Percentiles rank a stretch among this genome's conserved stretches.
Conservation (phyloP, 2,797 vertebrate species). For the Syngnathus acus region DNA sequence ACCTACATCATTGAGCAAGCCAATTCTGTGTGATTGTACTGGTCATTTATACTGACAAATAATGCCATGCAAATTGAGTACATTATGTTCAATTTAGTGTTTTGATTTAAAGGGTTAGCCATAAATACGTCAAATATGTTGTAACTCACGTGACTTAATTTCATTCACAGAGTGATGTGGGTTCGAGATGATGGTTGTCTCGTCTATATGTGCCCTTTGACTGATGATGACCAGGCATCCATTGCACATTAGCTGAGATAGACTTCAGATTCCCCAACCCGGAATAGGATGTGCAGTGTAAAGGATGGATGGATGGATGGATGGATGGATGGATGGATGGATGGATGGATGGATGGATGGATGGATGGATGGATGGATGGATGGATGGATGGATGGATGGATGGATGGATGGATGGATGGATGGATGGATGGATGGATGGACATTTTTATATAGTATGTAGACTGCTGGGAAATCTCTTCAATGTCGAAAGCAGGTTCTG, state of each 20-base stretch:
- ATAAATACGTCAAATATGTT: constrained; percentile 1
- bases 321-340: too few relatives aligned
- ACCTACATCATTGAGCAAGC: background rate
- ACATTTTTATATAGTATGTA: constrained; percentile 19
- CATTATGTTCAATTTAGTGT: background rate
- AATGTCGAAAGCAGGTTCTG: constrained; percentile 8
- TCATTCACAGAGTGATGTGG: background rate
- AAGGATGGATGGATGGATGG: too few relatives aligned
- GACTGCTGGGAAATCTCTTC: constrained; percentile 27
- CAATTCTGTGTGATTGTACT: background rate
- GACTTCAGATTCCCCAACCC: too few relatives aligned
- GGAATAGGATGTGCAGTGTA: too few relatives aligned
- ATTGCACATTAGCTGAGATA: too few relatives aligned
- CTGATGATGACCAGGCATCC: too few relatives aligned
- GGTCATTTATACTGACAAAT: background rate
- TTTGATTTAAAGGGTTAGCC: background rate
- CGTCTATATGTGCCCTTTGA: too few relatives aligned
- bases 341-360: too few relatives aligned
- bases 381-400: constrained; percentile 4
- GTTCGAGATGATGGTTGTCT: too few relatives aligned
- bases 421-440: constrained; percentile 4
- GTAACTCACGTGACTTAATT: background rate
- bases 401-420: too few relatives aligned
- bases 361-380: too few relatives aligned
- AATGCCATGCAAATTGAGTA: background rate